Base-by-base conservation (phyloP, 2,797 vertebrate genomes). In the Sternotherus odoratus region DNA sequence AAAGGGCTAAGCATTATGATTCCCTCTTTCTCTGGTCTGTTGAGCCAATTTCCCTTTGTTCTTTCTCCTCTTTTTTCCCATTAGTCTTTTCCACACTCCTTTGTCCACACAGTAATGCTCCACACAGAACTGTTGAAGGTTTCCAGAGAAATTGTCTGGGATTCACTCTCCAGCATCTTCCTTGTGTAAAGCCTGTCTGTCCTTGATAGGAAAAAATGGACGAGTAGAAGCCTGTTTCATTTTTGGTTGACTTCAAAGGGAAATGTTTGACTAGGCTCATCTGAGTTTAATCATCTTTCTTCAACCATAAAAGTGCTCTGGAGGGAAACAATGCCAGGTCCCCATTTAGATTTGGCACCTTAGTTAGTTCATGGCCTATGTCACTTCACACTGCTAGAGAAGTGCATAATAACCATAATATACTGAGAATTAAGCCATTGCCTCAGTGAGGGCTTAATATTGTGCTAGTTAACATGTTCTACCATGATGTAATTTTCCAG, bases 321-420 rank as follows among this genome's bases (percentile, higher is more conserved):
- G 53, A 77, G 43, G 11, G 60, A 46, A 92, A 93, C 79, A 46
- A 12, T 56, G 72, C 43, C 54, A 69, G n/a, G 26, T 82, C 11
- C 51, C 88, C 95, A 92, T 80, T 83, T 24, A 92, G 60, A 75
- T 56, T 74, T 91, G 26, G 74, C 81, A 75, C n/a, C 12, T 11
- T 87, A 90, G 60, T 94, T 90, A 50, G 56, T 39, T 92, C 43
- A 43, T 43, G 43, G 90, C 33, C n/a, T 86, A 23, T 11, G 57
- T 53, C 46, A 46, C 28, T 48, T 48, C 17, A 48, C 24, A 48
- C 36, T 48, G 43, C 24, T 16, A 17, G 26, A 75, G 12, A 24
- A 48, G 72, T 15, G 26, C 48, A 28, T 30, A 48, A 30, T 48
- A 30, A 26, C 13, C 15, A 1, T 48, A 75, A 30, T 48, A 43